Evolutionary conservation across 2,888 invertebrate species (phyloP), one percentile per base, ranked within the genome.

Genomic region (Ophion slaviceki): DNA sequence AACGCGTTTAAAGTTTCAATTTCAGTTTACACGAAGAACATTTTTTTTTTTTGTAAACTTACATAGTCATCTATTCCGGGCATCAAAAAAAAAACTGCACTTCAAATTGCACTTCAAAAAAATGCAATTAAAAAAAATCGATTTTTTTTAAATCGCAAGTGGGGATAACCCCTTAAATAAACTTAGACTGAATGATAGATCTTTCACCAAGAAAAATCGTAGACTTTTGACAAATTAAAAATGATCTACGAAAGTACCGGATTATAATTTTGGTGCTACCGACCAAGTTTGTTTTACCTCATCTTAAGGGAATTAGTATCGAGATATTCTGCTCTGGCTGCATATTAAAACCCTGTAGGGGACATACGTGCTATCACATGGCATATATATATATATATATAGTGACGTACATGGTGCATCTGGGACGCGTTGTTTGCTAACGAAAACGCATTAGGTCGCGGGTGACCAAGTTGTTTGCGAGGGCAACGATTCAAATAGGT

Each of bases 401-500:
- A 28, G 40, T 28, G 4, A 57, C 53, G 36, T 77, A 82, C 72
- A 80, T 64, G 75, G 20, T 45, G 62, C 53, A 71, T 85, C 45
- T 20, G 64, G 70, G 47, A 82, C 32, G 57, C 81, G 72, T 62
- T 82, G 76, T 85, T 80, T 80, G 77, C 85, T 68, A 75, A 80
- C 85, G 76, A 83, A 81, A 83, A 87, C 80, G 82, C 87, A 88
- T 88, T 88, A 88, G 88, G 81, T 80, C 76, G 76, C 75, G 77
- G 78, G 72, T 68, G 79, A 85, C 85, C 81, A 79, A 86, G 86
- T 76, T 88, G 88, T 88, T 88, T 88, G 84, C 87, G 78, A 80
- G 79, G 64, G 83, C 84, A 87, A 88, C 84, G 84, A 86, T 87
- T 87, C 86, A 83, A 85, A 88, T 86, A 64, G 86, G 87, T 88